Conservation (phyloP, 1,140 invertebrate genomes). For the Hyles vespertilio region DNA sequence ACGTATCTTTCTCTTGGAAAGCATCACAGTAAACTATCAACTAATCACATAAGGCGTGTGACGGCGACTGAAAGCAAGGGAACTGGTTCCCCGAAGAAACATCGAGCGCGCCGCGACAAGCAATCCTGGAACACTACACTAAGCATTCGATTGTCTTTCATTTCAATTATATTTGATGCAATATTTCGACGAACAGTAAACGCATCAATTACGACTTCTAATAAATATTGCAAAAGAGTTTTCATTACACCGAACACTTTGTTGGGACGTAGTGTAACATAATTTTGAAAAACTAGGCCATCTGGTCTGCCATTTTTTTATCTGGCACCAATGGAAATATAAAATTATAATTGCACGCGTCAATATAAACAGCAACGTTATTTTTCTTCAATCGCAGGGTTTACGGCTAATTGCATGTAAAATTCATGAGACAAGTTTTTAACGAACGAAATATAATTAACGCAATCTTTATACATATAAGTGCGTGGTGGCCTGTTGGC, state of each 20-base stretch:
- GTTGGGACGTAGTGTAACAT: not conserved
- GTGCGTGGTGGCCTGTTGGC: too few relatives aligned
- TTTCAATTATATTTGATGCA: constrained; percentile 29
- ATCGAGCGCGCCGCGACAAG: constrained; percentile 25
- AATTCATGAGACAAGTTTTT: constrained; percentile 30
- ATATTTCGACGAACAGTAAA: constrained; percentile 31
- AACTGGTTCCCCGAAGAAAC: constrained; percentile 30
- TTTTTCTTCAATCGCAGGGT: constrained; percentile 14
- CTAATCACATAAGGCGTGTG: constrained; percentile 34
- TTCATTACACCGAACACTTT: too few relatives aligned
- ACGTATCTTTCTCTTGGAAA: constrained; percentile 9
- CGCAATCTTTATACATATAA: not conserved
- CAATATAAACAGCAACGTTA: constrained; percentile 5
- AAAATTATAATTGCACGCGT: constrained; percentile 3
- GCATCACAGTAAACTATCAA: constrained; percentile 22
- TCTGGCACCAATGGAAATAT: not conserved
- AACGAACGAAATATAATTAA: too few relatives aligned
- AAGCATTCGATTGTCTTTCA: constrained; percentile 51
- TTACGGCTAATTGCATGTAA: constrained; percentile 34
- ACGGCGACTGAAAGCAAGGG: constrained; percentile 31
- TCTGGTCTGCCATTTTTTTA: not conserved
- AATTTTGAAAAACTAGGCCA: not conserved
- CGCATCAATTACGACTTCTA: too few relatives aligned
- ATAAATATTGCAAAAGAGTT: too few relatives aligned
- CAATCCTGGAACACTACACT: constrained; percentile 47